phyloP scores from a whole-genome alignment of 2,797 vertebrate genomes.

The Chelon labrosus region DNA sequence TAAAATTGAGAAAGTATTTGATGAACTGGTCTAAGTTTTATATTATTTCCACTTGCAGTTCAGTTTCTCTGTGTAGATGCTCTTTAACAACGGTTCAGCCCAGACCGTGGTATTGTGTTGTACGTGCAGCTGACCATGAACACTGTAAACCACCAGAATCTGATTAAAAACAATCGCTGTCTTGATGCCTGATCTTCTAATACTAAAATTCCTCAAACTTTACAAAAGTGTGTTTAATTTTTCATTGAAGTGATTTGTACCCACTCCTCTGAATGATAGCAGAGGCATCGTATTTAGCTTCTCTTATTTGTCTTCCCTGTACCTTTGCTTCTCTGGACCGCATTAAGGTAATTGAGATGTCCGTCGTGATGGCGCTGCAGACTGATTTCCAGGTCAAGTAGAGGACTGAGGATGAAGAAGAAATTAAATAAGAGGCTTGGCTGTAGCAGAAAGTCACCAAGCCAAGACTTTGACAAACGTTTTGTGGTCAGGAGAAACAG shows the following conservation, averaged over 20 bases:
- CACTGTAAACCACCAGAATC: conserved; percentile 10
- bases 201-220: conserved; percentile 15
- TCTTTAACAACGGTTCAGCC: conserved; percentile 46
- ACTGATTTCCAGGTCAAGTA: conserved; percentile 37
- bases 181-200: conserved; percentile 16
- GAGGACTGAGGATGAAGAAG: conserved; percentile 19
- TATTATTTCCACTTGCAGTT: conserved; percentile 66
- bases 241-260: conserved; percentile 18
- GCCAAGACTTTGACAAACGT: conserved; percentile 38
- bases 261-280: background rate
- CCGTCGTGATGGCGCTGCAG: background rate
- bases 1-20: conserved; percentile 77
- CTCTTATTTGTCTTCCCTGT: conserved; percentile 3
- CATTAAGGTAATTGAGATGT: conserved; percentile 33
- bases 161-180: conserved; percentile 22
- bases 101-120: background rate
- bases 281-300: conserved; percentile 15
- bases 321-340: conserved; percentile 11
- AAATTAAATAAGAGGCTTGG: conserved; percentile 3
- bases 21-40: conserved; percentile 78
- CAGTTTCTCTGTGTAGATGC: conserved; percentile 48
- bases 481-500: conserved; percentile 14
- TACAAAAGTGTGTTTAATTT: conserved; percentile 21
- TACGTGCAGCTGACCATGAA: conserved; percentile 8
- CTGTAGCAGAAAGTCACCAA: conserved; percentile 1